phyloP scores from a whole-genome alignment of 2,797 vertebrate species.

The Protonibea diacanthus region DNA sequence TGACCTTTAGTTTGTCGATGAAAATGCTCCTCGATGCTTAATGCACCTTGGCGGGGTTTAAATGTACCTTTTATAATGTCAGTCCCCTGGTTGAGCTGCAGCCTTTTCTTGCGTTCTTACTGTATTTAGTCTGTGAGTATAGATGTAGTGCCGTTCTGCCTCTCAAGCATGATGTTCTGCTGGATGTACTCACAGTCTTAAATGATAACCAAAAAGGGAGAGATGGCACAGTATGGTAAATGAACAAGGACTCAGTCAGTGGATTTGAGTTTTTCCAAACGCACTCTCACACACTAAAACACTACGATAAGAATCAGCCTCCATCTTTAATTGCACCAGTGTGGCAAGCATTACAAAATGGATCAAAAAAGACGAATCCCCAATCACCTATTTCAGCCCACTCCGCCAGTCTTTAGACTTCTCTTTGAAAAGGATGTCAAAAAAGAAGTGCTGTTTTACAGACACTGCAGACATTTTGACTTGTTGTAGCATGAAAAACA shows the following conservation, averaged over 20 bases:
- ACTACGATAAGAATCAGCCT: background rate
- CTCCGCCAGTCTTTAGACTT: background rate
- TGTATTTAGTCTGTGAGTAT: conserved; percentile 26
- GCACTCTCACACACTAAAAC: background rate
- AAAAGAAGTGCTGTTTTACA: background rate
- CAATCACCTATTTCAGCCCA: conserved; percentile 6
- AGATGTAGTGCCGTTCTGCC: conserved; percentile 21
- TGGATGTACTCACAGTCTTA: background rate
- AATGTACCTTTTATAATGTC: conserved; percentile 69
- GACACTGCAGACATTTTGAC: background rate
- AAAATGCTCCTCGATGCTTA: conserved; percentile 68
- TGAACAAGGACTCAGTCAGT: conserved; percentile 1
- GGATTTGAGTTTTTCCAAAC: background rate
- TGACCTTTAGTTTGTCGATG: conserved; percentile 79
- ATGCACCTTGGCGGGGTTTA: conserved; percentile 66
- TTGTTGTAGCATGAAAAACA: background rate
- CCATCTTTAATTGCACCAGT: background rate
- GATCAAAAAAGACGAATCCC: background rate
- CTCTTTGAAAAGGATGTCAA: background rate
- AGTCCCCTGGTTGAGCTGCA: conserved; percentile 17
- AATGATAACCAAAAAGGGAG: background rate
- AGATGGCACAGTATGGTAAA: background rate
- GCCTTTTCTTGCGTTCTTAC: conserved; percentile 26
- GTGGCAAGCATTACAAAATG: background rate
- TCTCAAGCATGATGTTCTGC: background rate